Base-by-base conservation (phyloP, 2,888 invertebrate genomes). In the Anthrax anthrax region DNA sequence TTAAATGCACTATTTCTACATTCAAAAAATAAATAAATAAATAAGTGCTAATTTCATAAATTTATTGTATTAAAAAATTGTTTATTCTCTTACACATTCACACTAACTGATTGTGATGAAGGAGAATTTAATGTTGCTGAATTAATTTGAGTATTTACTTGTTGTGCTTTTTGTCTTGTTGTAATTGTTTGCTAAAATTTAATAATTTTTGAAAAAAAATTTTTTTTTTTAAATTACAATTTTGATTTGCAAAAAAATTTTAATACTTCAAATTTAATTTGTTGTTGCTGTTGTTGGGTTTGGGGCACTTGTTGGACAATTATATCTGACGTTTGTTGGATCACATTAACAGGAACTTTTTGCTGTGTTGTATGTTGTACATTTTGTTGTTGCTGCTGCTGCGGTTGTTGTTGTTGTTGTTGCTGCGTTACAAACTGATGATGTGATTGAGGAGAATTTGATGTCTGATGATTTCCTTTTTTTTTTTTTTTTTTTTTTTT, bases 391-490 rank as follows among this genome's bases (percentile, higher is more conserved):
- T 34, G 41, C 19, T 17, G 32, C 32, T 32, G 38, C 14, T 44
- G 29, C 18, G 8, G 18, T 17, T 42, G 29, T n/a, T 41, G 16
- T 32, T 43, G 39, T 44, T 46, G 34, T 12, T 27, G 42, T 23
- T 45, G 38, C 18, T 45, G 50, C 13, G 36, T 34, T 45, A 40
- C 2, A 10, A 13, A 4, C 4, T 40, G 43, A 29, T 47, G 43
- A 29, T 47, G 43, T 29, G 37, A 46, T 37, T 42, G 42, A 29
- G 46, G 42, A 18, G 42, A 29, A 46, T 37, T 42, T 18, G 48
- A 47, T 46, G 51, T 50, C 40, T 52, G 53, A n/a, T 54, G 54
- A 37, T 53, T 54, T 44, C 51, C 54, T 54, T 37, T 3, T 47
- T 39, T n/a, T n/a, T n/a, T n/a, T n/a, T n/a, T n/a, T n/a, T n/a